Evolutionary conservation across 2,113 vertebrate genomes (phyloP).

Genomic region (Perccottus glenii): DNA sequence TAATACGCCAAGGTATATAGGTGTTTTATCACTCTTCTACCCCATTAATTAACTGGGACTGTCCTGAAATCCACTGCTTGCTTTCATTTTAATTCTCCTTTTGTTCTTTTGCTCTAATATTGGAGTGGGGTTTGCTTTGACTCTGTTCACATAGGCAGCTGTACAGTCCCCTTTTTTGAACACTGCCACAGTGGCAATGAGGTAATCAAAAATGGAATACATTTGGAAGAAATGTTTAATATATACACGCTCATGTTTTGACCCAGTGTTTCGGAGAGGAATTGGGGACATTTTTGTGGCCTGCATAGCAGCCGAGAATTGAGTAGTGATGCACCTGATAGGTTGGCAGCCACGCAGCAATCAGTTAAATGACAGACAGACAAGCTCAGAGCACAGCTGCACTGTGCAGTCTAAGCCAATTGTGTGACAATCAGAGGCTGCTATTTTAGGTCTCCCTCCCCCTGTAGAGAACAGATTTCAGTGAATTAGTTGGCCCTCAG

Average conservation of each 20-base stretch:
- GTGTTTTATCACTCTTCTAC: conserved; percentile 67
- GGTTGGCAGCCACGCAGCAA: conserved; percentile 76
- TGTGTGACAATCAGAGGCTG: conserved; percentile 81
- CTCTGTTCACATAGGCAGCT: conserved; percentile 62
- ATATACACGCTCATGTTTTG: conserved; percentile 33
- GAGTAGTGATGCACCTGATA: conserved; percentile 76
- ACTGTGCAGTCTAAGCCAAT: conserved; percentile 78
- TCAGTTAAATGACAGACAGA: conserved; percentile 81
- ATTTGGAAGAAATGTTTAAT: conserved; percentile 45
- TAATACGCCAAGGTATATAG: conserved; percentile 53
- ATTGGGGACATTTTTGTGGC: conserved; percentile 35
- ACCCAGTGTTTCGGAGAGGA: conserved; percentile 51
- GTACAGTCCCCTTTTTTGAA: conserved; percentile 61
- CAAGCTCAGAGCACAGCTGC: conserved; percentile 79
- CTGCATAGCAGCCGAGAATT: conserved; percentile 38
- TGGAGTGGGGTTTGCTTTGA: conserved; percentile 35
- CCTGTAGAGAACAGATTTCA: conserved; percentile 76
- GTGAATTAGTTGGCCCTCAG: conserved; percentile 78
- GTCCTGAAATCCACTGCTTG: conserved; percentile 61
- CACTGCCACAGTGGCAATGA: conserved; percentile 62
- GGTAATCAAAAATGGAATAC: conserved; percentile 65
- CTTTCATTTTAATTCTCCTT: conserved; percentile 19
- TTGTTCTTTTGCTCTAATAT: conserved; percentile 33
- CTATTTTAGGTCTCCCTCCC: conserved; percentile 78
- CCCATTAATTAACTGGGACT: conserved; percentile 71